A percentile compares a stretch with the other conserved stretches of the same genome.
phyloP scores from a whole-genome alignment of 1,140 invertebrate genomes.

The Caerostris darwini region DNA sequence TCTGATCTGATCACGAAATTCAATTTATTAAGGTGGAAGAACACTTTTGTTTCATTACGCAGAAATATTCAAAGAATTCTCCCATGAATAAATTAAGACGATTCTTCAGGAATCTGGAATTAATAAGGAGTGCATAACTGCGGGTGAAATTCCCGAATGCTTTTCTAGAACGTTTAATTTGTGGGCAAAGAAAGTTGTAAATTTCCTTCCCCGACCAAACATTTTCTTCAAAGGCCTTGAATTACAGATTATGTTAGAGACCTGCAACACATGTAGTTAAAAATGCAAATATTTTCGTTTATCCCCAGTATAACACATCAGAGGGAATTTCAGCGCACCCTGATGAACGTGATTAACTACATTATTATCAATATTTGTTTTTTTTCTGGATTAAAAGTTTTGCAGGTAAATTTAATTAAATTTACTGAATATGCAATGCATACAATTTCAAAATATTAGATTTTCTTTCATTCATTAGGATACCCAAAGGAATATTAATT shows the following conservation, averaged over 20 bases:
- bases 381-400: too few species aligned
- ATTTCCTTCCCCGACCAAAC: conserved; percentile 8
- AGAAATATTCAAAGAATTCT: conserved; percentile 9
- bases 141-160: neutral
- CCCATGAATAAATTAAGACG: conserved; percentile 50
- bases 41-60: conserved; percentile 10
- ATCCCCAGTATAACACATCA: neutral
- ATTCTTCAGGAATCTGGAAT: conserved; percentile 34
- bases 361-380: too few species aligned
- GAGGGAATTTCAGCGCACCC: neutral
- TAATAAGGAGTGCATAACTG: conserved; percentile 34
- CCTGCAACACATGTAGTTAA: conserved; percentile 10
- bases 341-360: too few species aligned
- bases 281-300: conserved; percentile 24
- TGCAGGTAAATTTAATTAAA: too few species aligned
- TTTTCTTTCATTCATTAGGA: too few species aligned
- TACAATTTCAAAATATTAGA: too few species aligned
- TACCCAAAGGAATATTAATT: too few species aligned
- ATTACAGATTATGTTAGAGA: neutral
- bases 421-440: too few species aligned
- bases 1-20: neutral
- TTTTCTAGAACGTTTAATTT: neutral
- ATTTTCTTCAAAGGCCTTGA: neutral
- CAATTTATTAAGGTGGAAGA: neutral
- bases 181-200: neutral